Evolutionary conservation across 2,797 vertebrate genomes (phyloP), one percentile per base, ranked within the genome.

Genomic region (Odontamblyopus lacepedii): DNA sequence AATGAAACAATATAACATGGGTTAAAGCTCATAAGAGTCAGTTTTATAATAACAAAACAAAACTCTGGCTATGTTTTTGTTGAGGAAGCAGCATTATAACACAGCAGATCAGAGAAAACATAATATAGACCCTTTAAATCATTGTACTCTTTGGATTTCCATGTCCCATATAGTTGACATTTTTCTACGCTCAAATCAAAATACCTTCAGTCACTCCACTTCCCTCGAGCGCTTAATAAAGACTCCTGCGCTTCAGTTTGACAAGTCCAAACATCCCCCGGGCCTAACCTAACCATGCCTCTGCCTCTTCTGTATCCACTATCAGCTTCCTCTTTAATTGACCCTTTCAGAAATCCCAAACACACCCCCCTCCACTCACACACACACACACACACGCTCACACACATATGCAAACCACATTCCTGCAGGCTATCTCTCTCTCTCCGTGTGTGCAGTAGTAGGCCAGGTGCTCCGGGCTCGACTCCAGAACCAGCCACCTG

Each of bases 401-500:
- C 60, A 71, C 78, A 76, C 78, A 77, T 29, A 72, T 23, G 74
- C 73, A 73, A 77, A 80, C 82, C 29, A 60, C 60, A 19, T 35
- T 84, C 87, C 89, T 78, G 72, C 71, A 91, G 91, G 85, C 90
- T 83, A 26, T 87, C 53, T 56, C 19, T 18, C 13, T 51, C 32
- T 35, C 23, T 23, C 23, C 23, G 23, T 23, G 50, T 51, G 13
- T 51, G 80, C 87, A 80, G 81, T 73, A 76, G 62, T 7, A 13
- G 84, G 78, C 93, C 95, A 96, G 95, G 95, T 96, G 95, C 94
- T 95, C 89, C 71, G 67, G 67, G 86, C 92, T 89, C 81, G 69
- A 64, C 86, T 93, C 91, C 94, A 95, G 94, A 95, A 95, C 51
- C 94, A 92, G 89, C 93, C 94, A 93, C 94, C 94, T 97, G 96